These are phyloP conservation scores for Rhizomys pruinosus DNA, from an alignment of 2,113 vertebrate species.

Conservation along the genomic window DNA sequence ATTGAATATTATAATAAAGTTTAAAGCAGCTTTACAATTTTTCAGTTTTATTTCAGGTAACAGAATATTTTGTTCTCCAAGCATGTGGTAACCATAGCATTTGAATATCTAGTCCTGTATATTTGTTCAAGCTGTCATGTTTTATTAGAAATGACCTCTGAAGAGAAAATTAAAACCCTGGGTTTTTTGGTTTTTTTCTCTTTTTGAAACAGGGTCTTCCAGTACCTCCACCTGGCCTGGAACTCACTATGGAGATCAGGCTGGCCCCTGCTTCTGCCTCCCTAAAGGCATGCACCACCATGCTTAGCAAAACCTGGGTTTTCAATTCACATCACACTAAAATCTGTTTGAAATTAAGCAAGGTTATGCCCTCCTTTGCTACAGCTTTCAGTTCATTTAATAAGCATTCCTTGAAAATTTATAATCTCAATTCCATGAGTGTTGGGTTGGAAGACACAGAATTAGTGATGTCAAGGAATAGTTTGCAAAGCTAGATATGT, in stretches of 20 bases:
- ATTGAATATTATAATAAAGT: constrained; percentile 85
- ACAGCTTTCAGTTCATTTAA: background rate
- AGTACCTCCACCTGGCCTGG: no score
- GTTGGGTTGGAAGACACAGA: background rate
- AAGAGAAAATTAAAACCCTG: constrained; percentile 58
- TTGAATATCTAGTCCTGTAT: constrained; percentile 49
- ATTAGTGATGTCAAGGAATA: background rate
- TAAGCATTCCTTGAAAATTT: background rate
- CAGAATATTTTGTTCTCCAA: constrained; percentile 65
- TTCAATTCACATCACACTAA: background rate
- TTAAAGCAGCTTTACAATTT: constrained; percentile 65
- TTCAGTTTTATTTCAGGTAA: constrained; percentile 77
- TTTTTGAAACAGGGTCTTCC: no score
- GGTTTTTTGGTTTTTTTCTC: no score
- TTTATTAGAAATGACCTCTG: constrained; percentile 38
- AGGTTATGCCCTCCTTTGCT: background rate
- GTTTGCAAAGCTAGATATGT: background rate
- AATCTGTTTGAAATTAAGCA: constrained; percentile 18
- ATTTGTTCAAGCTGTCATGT: constrained; percentile 26
- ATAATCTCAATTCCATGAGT: background rate
- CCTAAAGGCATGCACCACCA: no score
- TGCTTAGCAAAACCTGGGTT: no score
- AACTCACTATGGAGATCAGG: no score
- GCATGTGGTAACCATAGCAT: constrained; percentile 57
- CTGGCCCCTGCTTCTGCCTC: no score